Evolutionary conservation across 2,113 vertebrate genomes (phyloP).

Genomic region (Prunella fulvescens): DNA sequence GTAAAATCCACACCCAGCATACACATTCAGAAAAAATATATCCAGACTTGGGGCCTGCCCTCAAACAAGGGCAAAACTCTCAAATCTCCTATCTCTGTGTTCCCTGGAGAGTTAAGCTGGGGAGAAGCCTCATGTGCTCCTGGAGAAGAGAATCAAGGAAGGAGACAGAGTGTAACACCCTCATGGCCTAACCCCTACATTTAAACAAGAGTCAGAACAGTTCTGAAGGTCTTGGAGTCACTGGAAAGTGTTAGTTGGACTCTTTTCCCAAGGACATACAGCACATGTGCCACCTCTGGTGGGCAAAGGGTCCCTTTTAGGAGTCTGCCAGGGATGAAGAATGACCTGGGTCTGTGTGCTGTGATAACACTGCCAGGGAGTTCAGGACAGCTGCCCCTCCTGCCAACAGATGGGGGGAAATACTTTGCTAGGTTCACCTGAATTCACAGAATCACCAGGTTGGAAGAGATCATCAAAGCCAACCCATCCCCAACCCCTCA

Average conservation of each 20-base stretch:
- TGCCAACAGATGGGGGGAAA: not conserved
- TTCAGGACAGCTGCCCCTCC: not conserved
- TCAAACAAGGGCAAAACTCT: not conserved
- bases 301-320: not conserved
- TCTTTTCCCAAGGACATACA: not conserved
- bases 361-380: not conserved
- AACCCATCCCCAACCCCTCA: not conserved
- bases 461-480: not conserved
- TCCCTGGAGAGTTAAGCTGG: not conserved
- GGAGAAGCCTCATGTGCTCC: not conserved
- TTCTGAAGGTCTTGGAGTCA: not conserved
- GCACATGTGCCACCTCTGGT: not conserved
- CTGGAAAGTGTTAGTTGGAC: not conserved
- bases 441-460: not conserved
- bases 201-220: not conserved
- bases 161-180: not conserved
- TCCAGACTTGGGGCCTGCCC: not conserved
- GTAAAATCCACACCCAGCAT: not conserved
- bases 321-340: not conserved
- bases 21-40: not conserved
- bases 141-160: not conserved
- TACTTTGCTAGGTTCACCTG: not conserved
- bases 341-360: accelerated
- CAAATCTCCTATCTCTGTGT: not conserved
- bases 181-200: not conserved